Evolutionary conservation across 53 echinoderm and acorn worm species (phyloP).

Genomic region (Luidia sarsii): DNA sequence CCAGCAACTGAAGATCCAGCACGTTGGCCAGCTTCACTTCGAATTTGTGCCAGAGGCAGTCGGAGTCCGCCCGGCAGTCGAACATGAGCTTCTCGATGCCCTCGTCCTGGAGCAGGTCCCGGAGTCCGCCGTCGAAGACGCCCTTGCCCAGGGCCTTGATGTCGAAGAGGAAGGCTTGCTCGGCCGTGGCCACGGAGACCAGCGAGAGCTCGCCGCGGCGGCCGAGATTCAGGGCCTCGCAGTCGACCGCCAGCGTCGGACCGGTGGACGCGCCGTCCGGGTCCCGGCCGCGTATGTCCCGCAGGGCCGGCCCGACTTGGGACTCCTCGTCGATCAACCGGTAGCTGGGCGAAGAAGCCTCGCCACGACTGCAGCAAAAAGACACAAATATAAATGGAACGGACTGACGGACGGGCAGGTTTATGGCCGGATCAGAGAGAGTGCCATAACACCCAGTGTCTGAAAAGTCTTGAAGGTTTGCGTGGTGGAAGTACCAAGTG

Average conservation of each 20-base stretch:
- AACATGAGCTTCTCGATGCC: slow-evolving; percentile 28
- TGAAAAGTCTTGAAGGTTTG: no score
- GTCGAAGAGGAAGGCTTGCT: slow-evolving; percentile 9
- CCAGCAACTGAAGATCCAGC: not conserved
- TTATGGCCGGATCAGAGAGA: no score
- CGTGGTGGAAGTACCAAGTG: no score
- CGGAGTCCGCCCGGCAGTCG: slow-evolving; percentile 37
- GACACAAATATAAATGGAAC: no score
- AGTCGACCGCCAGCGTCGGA: slow-evolving; percentile 6
- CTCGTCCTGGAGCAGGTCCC: slow-evolving; percentile 6
- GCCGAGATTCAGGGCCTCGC: not conserved
- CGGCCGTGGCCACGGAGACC: not conserved
- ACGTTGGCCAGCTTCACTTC: slow-evolving; percentile 19
- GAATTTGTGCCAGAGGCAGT: slow-evolving; percentile 30
- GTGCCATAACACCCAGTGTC: no score
- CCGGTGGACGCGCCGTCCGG: not conserved
- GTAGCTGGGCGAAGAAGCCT: no score
- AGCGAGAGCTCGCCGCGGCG: slow-evolving; percentile 5
- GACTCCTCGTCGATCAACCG: not conserved
- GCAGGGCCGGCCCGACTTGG: slow-evolving; percentile 15
- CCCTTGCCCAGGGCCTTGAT: slow-evolving; percentile 1
- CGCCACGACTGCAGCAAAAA: no score
- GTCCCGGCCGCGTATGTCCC: not conserved
- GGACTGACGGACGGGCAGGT: no score
- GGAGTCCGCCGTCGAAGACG: slow-evolving; percentile 28